Conservation (phyloP, 2,888 invertebrate genomes). For the Patella caerulea region DNA sequence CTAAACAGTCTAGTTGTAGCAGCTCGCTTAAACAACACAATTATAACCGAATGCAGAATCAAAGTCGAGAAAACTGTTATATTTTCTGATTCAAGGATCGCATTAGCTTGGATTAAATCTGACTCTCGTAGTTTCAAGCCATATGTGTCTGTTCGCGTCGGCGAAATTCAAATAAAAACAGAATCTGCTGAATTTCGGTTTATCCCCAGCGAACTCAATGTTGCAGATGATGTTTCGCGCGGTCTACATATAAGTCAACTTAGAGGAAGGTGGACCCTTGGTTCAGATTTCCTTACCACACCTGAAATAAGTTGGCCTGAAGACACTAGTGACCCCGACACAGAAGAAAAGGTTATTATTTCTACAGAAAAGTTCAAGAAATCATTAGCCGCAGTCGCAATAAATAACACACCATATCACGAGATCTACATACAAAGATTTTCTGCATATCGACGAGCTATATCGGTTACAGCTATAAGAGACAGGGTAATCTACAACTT, state of each 20-base stretch:
- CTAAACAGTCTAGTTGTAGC: not conserved
- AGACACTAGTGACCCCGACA: not conserved
- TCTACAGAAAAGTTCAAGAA: not conserved
- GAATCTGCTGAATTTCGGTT: not conserved
- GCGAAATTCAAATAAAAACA: not conserved
- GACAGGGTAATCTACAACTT: not conserved
- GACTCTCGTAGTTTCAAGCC: slow-evolving; percentile 2
- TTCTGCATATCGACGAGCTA: not conserved
- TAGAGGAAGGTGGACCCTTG: not conserved
- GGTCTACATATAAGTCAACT: not conserved
- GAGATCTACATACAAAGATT: not conserved
- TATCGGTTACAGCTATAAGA: not conserved
- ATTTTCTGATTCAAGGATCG: slow-evolving; percentile 3
- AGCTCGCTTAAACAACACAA: not conserved
- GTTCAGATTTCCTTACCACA: not conserved
- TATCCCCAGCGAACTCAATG: no score
- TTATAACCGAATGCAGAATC: not conserved
- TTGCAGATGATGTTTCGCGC: no score
- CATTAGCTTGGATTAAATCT: slow-evolving; percentile 5
- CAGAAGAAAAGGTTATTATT: not conserved
- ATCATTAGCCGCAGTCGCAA: not conserved
- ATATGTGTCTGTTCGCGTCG: not conserved
- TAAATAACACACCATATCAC: not conserved
- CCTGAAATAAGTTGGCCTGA: not conserved
- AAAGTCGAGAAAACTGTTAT: not conserved